Evolutionary conservation across 2,888 invertebrate species (phyloP).

Genomic region (Priocnemis perturbator): DNA sequence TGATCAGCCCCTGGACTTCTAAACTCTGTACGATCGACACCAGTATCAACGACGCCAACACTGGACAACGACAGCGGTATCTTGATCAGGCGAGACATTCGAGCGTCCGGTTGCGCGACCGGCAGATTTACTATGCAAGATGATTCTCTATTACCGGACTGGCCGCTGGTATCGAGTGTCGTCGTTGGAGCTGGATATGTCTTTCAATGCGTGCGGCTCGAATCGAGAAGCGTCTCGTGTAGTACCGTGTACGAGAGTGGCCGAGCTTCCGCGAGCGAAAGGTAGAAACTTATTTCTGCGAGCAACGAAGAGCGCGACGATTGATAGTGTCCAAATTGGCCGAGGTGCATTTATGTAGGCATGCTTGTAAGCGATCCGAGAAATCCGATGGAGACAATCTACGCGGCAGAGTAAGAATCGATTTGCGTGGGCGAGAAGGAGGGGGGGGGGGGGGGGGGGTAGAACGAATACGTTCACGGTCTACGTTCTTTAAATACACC

Average conservation of each 20-base stretch:
- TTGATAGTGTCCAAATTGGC: too few relatives aligned
- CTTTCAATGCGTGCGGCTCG: slow-evolving; percentile 37
- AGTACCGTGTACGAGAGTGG: background rate
- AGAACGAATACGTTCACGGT: too few relatives aligned
- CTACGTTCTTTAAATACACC: too few relatives aligned
- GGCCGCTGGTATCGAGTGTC: slow-evolving; percentile 45
- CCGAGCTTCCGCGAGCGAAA: too few relatives aligned
- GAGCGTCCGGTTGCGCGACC: slow-evolving; percentile 22
- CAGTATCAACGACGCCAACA: slow-evolving; percentile 23
- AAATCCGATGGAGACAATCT: too few relatives aligned
- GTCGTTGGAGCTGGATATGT: slow-evolving; percentile 65
- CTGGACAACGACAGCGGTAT: slow-evolving; percentile 28
- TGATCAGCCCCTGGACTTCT: slow-evolving; percentile 86
- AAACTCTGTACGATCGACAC: slow-evolving; percentile 64
- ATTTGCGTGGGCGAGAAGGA: too few relatives aligned
- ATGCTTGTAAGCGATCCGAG: too few relatives aligned
- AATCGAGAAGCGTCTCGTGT: background rate
- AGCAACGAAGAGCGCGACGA: too few relatives aligned
- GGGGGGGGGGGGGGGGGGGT: too few relatives aligned
- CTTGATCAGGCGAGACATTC: slow-evolving; percentile 24
- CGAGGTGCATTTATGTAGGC: too few relatives aligned
- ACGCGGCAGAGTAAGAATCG: too few relatives aligned
- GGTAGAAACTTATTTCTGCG: too few relatives aligned
- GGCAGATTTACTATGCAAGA: slow-evolving; percentile 8
- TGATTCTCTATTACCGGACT: slow-evolving; percentile 16